Percentiles rank a stretch among this genome's conserved stretches.
Conservation (phyloP, 2,888 invertebrate genomes). For the Rhagonycha fulva region DNA sequence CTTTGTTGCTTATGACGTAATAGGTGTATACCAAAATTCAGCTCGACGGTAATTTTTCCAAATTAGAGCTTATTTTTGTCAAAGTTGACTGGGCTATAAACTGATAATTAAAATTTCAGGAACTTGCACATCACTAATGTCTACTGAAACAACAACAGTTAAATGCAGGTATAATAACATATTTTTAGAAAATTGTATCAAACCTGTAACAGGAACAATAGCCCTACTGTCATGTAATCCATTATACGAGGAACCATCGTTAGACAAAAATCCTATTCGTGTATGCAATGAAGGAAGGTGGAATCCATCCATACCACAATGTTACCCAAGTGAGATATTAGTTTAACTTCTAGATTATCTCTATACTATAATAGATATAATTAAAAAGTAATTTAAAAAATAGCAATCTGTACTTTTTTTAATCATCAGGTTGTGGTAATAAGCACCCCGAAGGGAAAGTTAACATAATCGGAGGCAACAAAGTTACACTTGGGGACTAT, state of each 20-base stretch:
- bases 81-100: no score
- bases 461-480: background rate
- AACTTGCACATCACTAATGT: background rate
- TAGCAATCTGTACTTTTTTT: background rate
- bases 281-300: background rate
- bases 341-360: background rate
- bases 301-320: background rate
- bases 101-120: background rate
- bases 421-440: background rate
- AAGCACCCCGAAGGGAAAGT: background rate
- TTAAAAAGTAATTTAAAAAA: background rate
- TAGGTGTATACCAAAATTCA: no score
- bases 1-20: no score
- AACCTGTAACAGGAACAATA: background rate
- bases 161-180: background rate
- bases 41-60: no score
- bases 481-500: background rate
- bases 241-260: background rate
- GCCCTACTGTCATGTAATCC: background rate
- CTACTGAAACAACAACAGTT: background rate
- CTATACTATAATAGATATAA: background rate
- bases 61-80: no score
- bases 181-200: background rate
- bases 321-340: background rate
- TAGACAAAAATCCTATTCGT: background rate